Base-by-base conservation (phyloP, 35 echinoderm and acorn worm genomes). In the Hemicentrotus pulcherrimus region DNA sequence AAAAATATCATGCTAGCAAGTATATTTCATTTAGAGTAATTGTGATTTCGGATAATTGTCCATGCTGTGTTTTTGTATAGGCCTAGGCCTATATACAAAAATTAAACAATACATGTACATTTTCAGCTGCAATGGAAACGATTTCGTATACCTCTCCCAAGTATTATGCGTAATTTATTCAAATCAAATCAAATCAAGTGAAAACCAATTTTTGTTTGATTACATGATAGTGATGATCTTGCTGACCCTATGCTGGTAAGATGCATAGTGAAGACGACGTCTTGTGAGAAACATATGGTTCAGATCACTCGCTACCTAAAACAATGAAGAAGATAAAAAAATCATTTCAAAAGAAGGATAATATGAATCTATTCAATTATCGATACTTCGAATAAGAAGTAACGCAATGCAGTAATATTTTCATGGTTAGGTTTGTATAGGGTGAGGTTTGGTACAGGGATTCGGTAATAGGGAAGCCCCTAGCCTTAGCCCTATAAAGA, bases 231-330 rank as follows among this genome's bases (percentile, higher is more conserved):
- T 78, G n/a, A 95, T 78, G 60, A 97, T 95, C n/a, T 95, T 95
- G 47, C 16, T 85, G 5, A 95, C 94, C 61, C 86, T 95, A 59
- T 97, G 96, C 61, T 97, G 94, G 61, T 95, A 97, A 6, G 96
- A 89, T 14, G 90, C 1, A 30, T 58, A 33, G 71, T 95, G 91
- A 31, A 97, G 71, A 41, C 31, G 19, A 2, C 31, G 47, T 88
- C 96, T 92, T n/a, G 95, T 95, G 8, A 88, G 61, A 78, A 97
- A 97, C 96, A 97, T 97, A 32, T 95, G 90, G 47, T 94, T 85
- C 71, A 97, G 46, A 91, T 97, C 92, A 19, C 2, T 45, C 18
- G 92, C 47, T 28, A 92, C 88, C 96, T 97, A 86, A 32, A 59
- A 91, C 7, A 41, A 41, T 41, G 35, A 41, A 41, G 35, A 41